Conservation (phyloP, 2,113 vertebrate genomes). For the Pelusios castaneus region DNA sequence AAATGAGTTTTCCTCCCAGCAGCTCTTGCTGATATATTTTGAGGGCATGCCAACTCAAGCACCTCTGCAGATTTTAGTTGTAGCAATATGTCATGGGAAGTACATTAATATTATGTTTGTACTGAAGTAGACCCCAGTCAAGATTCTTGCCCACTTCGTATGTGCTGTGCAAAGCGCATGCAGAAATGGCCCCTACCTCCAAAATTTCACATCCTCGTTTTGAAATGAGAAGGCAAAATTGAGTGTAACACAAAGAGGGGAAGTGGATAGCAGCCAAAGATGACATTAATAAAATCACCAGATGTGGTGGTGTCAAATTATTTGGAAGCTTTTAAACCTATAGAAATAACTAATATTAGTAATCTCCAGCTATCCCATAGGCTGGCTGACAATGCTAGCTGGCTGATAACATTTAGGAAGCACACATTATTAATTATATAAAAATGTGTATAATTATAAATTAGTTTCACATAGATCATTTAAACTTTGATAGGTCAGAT, state of each 20-base stretch:
- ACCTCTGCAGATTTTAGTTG: background rate
- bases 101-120: background rate
- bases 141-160: accelerated
- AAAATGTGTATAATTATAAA: background rate
- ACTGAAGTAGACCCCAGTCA: background rate
- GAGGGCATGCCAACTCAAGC: background rate
- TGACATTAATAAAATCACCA: background rate
- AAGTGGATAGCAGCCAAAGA: background rate
- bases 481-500: background rate
- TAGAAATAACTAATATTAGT: background rate
- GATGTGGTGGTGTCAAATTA: background rate
- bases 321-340: background rate
- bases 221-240: background rate
- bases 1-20: background rate
- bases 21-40: background rate
- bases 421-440: background rate
- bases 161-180: background rate
- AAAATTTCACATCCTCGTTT: background rate
- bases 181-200: accelerated
- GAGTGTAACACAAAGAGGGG: background rate
- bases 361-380: accelerated
- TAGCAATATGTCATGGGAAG: background rate
- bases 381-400: accelerated
- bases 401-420: background rate
- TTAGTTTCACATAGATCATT: accelerated